These are phyloP conservation scores for Phymorhynchus buccinoides DNA, from an alignment of 1,140 invertebrate species.

Conservation along the genomic window DNA sequence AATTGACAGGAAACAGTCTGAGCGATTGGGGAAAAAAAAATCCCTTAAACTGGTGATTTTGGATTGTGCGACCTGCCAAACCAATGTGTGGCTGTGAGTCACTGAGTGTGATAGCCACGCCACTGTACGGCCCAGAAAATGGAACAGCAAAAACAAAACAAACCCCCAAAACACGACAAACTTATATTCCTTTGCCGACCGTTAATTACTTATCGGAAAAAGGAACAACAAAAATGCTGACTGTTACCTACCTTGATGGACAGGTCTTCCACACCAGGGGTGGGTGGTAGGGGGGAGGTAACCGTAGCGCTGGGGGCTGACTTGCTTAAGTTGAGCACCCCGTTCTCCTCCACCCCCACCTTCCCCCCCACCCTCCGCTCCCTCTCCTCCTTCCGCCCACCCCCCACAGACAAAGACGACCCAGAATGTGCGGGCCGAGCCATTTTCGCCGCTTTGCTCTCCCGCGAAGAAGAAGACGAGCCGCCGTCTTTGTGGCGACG, in stretches of 20 bases:
- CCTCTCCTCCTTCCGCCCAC: background rate
- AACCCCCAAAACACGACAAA: background rate
- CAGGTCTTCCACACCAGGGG: slow-evolving; percentile 33
- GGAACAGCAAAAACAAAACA: background rate
- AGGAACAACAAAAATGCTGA: background rate
- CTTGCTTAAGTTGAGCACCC: slow-evolving; percentile 25
- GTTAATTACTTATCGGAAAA: no score
- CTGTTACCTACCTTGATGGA: slow-evolving; percentile 23
- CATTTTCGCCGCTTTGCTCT: background rate
- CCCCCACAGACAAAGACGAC: background rate
- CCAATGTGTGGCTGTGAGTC: no score
- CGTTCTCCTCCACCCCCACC: background rate
- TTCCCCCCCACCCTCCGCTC: background rate
- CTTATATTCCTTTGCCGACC: no score
- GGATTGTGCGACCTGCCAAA: no score
- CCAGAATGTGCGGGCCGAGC: background rate
- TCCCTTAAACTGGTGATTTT: no score
- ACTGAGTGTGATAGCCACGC: no score
- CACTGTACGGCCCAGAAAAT: no score
- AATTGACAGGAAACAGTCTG: no score
- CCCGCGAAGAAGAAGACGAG: background rate
- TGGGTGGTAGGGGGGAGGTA: background rate
- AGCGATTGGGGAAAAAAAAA: no score
- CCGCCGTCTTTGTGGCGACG: slow-evolving; percentile 4
- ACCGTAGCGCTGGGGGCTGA: slow-evolving; percentile 27